Evolutionary conservation across 2,797 vertebrate genomes (phyloP), one percentile per base, ranked within the genome.

Genomic region (Linurgus olivaceus): DNA sequence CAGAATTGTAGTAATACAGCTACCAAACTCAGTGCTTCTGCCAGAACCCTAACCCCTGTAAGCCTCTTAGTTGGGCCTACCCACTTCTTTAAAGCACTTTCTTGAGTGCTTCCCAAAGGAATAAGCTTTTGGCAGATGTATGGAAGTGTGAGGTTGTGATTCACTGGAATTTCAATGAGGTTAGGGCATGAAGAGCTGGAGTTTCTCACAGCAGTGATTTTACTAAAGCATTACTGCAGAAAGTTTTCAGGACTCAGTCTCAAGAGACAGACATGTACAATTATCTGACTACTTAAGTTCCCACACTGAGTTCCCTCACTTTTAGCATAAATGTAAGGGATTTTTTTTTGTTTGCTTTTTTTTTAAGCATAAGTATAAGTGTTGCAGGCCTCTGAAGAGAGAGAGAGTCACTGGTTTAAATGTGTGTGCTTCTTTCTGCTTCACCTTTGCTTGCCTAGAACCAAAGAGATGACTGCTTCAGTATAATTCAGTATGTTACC

Each of bases 61-160:
- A 90, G 67, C 57, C 45, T 62, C 11, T 66, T 87, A 79, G 55
- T 31, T 88, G 23, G 40, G 35, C 61, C 54, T 90, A 1, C 38
- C 26, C 44, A 26, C 40, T 87, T 87, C 65, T 77, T 81, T 29
- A 71, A 84, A 78, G 76, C 47, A n/a, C 26, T 42, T 37, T 17
- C 16, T 76, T 78, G 31, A 67, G 13, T n/a, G 23, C 54, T 75
- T 92, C 50, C 76, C 65, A 31, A 87, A 91, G 78, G 89, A 77
- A 63, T 40, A 78, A 83, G 35, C 57, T 91, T 96, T 92, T 95
- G 59, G 55, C 67, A 66, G 51, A 71, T 63, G 35, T 29, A 17
- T 93, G 67, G 52, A 92, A 86, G 71, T 33, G 75, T 82, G 57
- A 92, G 65, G 58, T 42, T 93, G 65, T 93, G 81, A 90, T 62